Evolutionary conservation across 2,888 invertebrate genomes (phyloP).

Genomic region (Imbricaverruca yamaguchii): DNA sequence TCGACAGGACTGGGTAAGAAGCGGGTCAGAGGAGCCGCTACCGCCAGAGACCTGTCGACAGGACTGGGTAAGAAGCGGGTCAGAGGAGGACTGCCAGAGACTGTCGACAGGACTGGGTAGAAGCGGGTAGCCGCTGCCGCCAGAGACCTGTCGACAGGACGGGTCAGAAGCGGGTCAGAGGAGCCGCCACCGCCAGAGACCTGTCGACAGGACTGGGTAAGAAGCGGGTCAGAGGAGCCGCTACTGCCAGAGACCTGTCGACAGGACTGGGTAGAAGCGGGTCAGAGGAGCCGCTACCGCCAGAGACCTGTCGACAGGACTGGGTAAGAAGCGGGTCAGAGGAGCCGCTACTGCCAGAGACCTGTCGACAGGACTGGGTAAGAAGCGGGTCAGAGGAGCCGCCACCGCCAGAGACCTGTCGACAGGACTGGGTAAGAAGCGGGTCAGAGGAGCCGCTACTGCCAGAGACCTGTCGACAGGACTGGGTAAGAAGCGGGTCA

Average conservation of each 20-base stretch:
- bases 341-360: not conserved
- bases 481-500: constrained; percentile 40
- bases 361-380: not conserved
- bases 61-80: no score
- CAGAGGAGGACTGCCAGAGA: no score
- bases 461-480: not conserved
- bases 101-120: no score
- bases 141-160: not conserved
- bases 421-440: constrained; percentile 33
- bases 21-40: no score
- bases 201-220: not conserved
- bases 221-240: constrained; percentile 40
- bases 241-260: not conserved
- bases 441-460: constrained; percentile 37
- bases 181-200: not conserved
- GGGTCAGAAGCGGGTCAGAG: constrained; percentile 40
- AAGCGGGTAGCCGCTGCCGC: constrained; percentile 40
- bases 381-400: constrained; percentile 40
- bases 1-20: no score
- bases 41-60: no score
- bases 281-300: not conserved
- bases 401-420: constrained; percentile 1
- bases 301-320: not conserved
- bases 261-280: constrained; percentile 40
- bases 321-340: constrained; percentile 40